Conservation (phyloP, 1,140 invertebrate species). For the Brachionus rotundiformis region DNA sequence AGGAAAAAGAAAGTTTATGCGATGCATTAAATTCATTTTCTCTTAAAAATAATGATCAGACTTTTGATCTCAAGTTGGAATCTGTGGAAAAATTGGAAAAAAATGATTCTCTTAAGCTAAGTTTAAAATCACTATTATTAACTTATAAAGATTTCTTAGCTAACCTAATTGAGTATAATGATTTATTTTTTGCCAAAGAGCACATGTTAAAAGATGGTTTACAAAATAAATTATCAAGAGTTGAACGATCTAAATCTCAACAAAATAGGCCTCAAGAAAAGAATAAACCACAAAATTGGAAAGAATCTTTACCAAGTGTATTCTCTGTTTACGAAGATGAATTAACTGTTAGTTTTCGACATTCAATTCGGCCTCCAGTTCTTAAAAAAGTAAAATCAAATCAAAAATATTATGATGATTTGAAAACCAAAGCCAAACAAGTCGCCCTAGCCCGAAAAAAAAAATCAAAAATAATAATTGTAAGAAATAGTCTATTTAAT, state of each 20-base stretch:
- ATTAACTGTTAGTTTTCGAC: constrained; percentile 33
- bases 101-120: not conserved
- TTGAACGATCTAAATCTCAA: not conserved
- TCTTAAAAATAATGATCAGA: not conserved
- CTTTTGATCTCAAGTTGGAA: not conserved
- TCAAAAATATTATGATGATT: constrained; percentile 33
- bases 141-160: constrained; percentile 29
- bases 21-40: not conserved
- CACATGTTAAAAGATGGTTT: constrained; percentile 14
- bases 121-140: constrained; percentile 36
- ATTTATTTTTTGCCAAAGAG: constrained; percentile 49
- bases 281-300: not conserved
- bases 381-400: constrained; percentile 30
- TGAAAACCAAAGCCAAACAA: constrained; percentile 25
- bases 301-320: constrained; percentile 9
- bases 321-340: constrained; percentile 6
- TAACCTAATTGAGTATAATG: constrained; percentile 25
- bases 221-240: not conserved
- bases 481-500: constrained; percentile 33
- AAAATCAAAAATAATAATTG: constrained; percentile 41
- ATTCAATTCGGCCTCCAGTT: constrained; percentile 35
- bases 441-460: constrained; percentile 16
- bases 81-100: not conserved
- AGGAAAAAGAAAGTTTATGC: not conserved
- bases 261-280: not conserved